Conservation (phyloP, 2,113 vertebrate species). For the Dicerorhinus sumatrensis region DNA sequence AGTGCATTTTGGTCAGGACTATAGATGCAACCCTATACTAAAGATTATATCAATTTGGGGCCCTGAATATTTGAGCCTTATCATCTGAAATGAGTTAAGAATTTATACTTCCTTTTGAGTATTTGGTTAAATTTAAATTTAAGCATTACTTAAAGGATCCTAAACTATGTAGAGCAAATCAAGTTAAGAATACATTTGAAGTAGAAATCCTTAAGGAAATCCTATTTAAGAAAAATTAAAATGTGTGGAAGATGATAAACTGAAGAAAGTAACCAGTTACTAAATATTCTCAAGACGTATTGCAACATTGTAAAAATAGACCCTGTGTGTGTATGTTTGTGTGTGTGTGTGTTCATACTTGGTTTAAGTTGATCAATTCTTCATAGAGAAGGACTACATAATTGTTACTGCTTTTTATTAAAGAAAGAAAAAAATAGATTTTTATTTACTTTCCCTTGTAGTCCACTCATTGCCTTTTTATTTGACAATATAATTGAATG, state of each 20-base stretch:
- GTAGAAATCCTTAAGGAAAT: not conserved
- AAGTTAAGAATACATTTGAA: slow-evolving; percentile 8
- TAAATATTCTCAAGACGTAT: not conserved
- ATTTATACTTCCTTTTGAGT: not conserved
- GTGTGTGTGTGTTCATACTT: not conserved
- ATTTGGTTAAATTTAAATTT: not conserved
- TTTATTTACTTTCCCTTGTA: slow-evolving; percentile 19
- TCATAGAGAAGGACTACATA: not conserved
- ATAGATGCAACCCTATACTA: not conserved
- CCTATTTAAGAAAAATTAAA: not conserved
- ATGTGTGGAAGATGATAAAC: not conserved
- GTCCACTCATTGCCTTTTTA: slow-evolving; percentile 42
- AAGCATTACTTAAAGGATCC: not conserved
- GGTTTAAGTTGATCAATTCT: not conserved
- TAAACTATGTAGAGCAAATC: not conserved
- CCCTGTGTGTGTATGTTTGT: not conserved
- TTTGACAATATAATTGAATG: slow-evolving; percentile 19
- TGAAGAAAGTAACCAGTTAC: not conserved
- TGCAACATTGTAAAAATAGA: not conserved
- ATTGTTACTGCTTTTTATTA: not conserved
- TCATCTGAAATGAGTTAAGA: not conserved
- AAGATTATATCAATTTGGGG: not conserved
- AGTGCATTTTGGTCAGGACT: not conserved
- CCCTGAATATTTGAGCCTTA: not conserved
- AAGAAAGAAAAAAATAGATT: not conserved